Percentiles rank a stretch among this genome's conserved stretches.
These are phyloP conservation scores for Eumerus sabulonum DNA, from an alignment of 2,888 invertebrate genomes.

Conservation along the genomic window DNA sequence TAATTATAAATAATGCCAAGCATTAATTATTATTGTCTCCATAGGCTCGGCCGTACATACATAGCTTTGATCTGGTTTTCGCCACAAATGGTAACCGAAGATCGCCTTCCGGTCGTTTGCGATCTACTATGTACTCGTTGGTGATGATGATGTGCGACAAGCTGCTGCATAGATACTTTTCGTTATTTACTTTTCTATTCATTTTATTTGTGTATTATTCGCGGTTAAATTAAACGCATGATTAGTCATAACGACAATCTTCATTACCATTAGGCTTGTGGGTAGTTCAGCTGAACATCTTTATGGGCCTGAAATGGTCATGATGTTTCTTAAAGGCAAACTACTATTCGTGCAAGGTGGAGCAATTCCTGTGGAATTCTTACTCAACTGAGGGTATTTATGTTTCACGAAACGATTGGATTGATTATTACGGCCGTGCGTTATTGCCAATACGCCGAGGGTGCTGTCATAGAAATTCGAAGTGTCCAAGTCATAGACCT, in stretches of 20 bases:
- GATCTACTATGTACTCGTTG: no score
- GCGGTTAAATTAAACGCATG: constrained; percentile 58
- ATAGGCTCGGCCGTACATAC: constrained; percentile 16
- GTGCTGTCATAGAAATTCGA: no score
- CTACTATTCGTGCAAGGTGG: no score
- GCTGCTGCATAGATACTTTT: constrained; percentile 20
- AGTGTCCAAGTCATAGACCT: no score
- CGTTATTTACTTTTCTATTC: not conserved
- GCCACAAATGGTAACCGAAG: constrained; percentile 57
- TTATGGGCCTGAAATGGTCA: not conserved
- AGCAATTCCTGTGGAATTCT: no score
- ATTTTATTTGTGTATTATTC: constrained; percentile 31
- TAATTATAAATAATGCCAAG: constrained; percentile 52
- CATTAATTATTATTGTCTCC: constrained; percentile 57
- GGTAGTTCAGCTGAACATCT: not conserved
- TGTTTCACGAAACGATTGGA: no score
- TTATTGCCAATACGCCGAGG: no score
- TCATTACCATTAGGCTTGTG: constrained; percentile 36
- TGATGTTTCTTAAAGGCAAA: no score
- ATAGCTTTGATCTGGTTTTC: not conserved
- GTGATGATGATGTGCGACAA: constrained; percentile 38
- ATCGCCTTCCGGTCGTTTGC: constrained; percentile 46
- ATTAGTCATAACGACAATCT: constrained; percentile 60
- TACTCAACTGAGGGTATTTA: no score
- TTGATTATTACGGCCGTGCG: no score